These are phyloP conservation scores for Pangasianodon hypophthalmus DNA, from an alignment of 2,113 vertebrate genomes.

Conservation along the genomic window DNA sequence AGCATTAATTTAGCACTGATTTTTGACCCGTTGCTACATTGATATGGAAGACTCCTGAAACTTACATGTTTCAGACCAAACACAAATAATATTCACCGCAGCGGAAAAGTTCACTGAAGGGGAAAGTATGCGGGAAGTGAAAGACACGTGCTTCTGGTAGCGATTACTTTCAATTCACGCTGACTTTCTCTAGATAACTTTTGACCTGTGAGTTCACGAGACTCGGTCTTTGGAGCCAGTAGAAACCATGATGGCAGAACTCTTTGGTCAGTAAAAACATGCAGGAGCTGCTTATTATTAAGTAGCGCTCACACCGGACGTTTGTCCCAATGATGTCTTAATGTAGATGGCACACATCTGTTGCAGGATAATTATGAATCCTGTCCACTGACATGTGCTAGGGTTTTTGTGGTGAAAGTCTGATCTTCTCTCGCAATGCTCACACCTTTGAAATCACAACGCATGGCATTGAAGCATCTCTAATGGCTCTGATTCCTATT, in stretches of 20 bases:
- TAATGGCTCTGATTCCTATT: neutral
- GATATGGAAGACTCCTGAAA: neutral
- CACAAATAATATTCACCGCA: neutral
- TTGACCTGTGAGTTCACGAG: neutral
- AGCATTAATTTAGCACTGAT: neutral
- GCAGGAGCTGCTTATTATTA: neutral
- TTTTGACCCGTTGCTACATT: neutral
- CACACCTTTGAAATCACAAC: neutral
- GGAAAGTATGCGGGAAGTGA: neutral
- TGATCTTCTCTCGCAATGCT: neutral
- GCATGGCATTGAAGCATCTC: neutral
- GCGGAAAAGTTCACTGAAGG: neutral
- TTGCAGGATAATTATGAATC: neutral
- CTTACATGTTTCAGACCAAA: neutral
- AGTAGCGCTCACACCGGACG: neutral
- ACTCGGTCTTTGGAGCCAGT: neutral
- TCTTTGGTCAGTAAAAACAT: neutral
- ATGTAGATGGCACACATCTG: neutral
- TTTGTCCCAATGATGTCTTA: neutral
- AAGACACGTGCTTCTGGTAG: neutral
- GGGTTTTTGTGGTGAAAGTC: neutral
- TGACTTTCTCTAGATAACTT: neutral
- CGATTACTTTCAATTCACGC: neutral
- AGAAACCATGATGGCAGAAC: neutral
- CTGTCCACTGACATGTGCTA: neutral